These are phyloP conservation scores for Dermolepida albohirtum DNA, from an alignment of 2,888 invertebrate species.

Conservation along the genomic window DNA sequence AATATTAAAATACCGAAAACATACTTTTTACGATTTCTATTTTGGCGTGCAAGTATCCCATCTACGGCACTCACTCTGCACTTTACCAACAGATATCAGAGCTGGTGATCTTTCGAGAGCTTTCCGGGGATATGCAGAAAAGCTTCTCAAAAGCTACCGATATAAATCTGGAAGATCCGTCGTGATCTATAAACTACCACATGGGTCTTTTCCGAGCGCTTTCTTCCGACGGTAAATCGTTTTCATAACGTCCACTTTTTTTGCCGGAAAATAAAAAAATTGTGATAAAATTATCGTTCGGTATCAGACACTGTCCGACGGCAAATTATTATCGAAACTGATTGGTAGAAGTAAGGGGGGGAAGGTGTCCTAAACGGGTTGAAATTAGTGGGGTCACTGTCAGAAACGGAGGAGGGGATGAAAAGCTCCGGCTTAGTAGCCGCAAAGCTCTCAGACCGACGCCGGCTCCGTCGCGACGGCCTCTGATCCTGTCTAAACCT, in stretches of 20 bases:
- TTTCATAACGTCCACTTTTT: neutral
- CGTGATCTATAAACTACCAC: constrained; percentile 47
- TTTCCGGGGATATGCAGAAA: constrained; percentile 54
- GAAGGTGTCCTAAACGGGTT: constrained; percentile 48
- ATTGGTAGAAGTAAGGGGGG: constrained; percentile 57
- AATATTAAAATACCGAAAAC: too few species aligned
- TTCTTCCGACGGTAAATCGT: constrained; percentile 2
- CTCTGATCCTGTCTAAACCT: constrained; percentile 65
- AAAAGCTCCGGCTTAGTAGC: constrained; percentile 63
- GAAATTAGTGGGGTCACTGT: constrained; percentile 55
- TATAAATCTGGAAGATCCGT: constrained; percentile 48
- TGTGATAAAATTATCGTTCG: constrained; percentile 8
- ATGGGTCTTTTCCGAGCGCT: neutral
- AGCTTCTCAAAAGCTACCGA: constrained; percentile 49
- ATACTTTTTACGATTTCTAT: neutral
- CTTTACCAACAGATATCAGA: constrained; percentile 5
- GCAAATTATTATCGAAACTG: constrained; percentile 64
- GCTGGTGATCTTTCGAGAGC: constrained; percentile 8
- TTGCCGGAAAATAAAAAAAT: constrained; percentile 12
- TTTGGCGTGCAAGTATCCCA: too few species aligned
- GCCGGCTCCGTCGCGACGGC: constrained; percentile 67
- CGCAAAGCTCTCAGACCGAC: constrained; percentile 65
- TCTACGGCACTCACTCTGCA: too few species aligned
- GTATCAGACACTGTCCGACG: constrained; percentile 41
- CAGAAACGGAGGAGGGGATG: constrained; percentile 54